phyloP scores from a whole-genome alignment of 2,888 invertebrate genomes.

The Exephanes ischioxanthus region DNA sequence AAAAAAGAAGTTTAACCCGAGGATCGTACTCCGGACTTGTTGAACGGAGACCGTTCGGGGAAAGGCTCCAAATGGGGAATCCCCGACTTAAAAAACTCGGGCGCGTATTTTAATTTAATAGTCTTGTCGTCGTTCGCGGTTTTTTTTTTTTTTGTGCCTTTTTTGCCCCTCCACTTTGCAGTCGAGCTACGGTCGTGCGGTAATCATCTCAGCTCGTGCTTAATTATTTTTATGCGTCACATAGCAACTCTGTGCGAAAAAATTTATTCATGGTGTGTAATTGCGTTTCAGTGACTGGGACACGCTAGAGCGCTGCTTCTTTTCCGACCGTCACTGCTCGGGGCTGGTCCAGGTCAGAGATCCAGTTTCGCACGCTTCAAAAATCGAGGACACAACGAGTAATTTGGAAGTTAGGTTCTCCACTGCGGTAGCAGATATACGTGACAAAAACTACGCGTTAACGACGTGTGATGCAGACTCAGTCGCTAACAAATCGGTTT shows the following conservation, averaged over 20 bases:
- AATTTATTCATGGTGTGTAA: constrained; percentile 63
- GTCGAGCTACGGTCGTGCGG: not conserved
- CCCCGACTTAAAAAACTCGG: constrained; percentile 40
- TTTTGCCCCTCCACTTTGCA: not conserved
- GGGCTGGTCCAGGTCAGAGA: not conserved
- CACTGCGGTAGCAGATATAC: not conserved
- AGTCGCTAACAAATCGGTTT: too few relatives aligned
- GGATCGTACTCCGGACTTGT: constrained; percentile 43
- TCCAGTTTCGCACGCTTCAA: constrained; percentile 40
- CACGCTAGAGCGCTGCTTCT: not conserved
- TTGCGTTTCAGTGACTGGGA: constrained; percentile 41
- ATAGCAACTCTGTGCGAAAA: constrained; percentile 50
- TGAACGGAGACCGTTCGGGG: constrained; percentile 27
- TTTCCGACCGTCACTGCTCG: constrained; percentile 8
- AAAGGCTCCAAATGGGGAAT: constrained; percentile 19
- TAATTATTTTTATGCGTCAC: constrained; percentile 62
- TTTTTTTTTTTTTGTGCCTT: not conserved
- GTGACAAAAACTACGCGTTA: not conserved
- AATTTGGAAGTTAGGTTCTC: not conserved
- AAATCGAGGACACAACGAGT: constrained; percentile 3
- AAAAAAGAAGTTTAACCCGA: constrained; percentile 24
- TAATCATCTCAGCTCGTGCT: constrained; percentile 32
- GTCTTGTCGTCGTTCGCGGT: constrained; percentile 34
- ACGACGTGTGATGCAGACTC: not conserved
- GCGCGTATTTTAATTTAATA: constrained; percentile 56